Percentiles rank a stretch among this genome's conserved stretches.
Evolutionary conservation across 2,113 vertebrate species (phyloP).

Genomic region (Ciconia maguari): DNA sequence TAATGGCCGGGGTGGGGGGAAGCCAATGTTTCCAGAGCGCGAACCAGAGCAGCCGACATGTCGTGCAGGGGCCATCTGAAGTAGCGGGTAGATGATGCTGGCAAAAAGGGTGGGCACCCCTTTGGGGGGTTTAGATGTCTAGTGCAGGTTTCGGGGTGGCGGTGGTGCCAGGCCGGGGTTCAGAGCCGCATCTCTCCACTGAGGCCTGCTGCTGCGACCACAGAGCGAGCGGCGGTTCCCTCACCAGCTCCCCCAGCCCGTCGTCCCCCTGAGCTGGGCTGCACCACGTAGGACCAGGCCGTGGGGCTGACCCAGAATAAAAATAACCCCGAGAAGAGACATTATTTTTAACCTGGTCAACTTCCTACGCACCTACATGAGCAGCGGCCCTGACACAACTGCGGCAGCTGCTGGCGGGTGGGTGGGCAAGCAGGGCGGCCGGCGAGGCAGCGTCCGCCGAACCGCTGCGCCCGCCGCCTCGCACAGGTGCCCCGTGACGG

Average conservation of each 20-base stretch:
- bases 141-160: no score
- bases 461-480: neutral
- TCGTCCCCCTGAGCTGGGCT: neutral
- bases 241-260: no score
- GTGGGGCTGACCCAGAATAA: no score
- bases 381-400: neutral
- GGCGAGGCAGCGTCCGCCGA: neutral
- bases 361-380: neutral
- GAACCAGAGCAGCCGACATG: accelerated
- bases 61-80: no score
- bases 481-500: neutral
- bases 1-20: neutral
- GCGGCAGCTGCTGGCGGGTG: neutral
- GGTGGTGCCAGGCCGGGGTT: neutral
- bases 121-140: accelerated
- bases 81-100: neutral
- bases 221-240: neutral
- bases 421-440: neutral
- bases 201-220: neutral
- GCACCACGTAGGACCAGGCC: neutral
- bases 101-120: neutral
- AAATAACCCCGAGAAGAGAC: no score
- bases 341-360: accelerated
- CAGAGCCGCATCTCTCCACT: neutral
- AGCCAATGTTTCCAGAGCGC: neutral